phyloP scores from a whole-genome alignment of 2,888 invertebrate species.

The Chirona hameri region DNA sequence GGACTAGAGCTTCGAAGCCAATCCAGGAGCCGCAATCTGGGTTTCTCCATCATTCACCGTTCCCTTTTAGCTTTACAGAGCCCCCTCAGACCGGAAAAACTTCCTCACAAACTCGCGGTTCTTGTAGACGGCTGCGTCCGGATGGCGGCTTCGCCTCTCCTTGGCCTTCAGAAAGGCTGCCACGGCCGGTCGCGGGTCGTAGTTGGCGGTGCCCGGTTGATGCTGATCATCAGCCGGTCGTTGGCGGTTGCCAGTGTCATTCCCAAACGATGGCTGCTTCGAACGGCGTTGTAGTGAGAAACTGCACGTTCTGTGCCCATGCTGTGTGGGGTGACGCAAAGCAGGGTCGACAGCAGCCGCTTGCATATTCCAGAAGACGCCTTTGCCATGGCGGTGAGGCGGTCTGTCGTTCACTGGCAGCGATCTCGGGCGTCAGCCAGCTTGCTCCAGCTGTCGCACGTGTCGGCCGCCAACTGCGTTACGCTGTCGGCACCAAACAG shows the following conservation, averaged over 20 bases:
- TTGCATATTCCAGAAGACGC: neutral
- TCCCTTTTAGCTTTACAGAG: neutral
- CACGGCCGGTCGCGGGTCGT: no score
- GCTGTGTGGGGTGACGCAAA: neutral
- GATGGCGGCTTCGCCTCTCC: neutral
- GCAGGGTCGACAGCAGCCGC: neutral
- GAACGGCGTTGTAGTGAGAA: neutral
- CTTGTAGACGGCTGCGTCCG: neutral
- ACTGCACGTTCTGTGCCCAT: neutral
- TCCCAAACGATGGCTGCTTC: no score
- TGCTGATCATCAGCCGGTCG: no score
- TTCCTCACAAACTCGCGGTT: neutral
- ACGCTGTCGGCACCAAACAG: neutral
- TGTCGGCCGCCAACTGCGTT: no score
- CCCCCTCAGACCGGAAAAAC: neutral
- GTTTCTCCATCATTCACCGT: no score
- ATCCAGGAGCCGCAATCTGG: no score
- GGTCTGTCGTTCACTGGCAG: neutral
- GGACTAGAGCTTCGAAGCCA: no score
- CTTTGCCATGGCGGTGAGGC: neutral
- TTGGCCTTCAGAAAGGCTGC: no score
- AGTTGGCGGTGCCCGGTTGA: no score
- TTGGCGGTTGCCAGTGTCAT: no score
- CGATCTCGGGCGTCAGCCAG: no score
- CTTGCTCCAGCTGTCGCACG: no score